Base-by-base conservation (phyloP, 2,113 vertebrate species). In the Crotalus helleri region DNA sequence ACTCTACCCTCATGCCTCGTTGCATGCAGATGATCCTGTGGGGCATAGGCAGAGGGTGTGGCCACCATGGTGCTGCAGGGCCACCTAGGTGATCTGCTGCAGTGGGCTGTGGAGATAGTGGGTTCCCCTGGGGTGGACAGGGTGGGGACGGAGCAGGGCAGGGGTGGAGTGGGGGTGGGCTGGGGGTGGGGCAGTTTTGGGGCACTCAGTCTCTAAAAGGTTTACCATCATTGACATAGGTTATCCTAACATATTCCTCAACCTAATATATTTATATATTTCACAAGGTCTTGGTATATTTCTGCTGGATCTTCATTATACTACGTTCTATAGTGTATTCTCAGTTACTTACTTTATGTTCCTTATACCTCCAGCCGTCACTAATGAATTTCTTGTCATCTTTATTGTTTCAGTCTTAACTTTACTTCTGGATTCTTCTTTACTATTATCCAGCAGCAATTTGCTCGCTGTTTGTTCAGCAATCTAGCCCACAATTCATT, bases 1-100 rank as follows among this genome's bases (percentile, higher is more conserved):
- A 49, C 46, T 49, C 46, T 1, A 6, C 46, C 6, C 46, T 49
- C 6, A 6, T 1, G 1, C 46, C 1, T 1, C 46, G 5, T 6
- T 49, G 46, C 46, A 5, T 6, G 5, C 46, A 49, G 5, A 49
- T 49, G 5, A 49, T 49, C 5, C 46, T 49, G 46, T 5, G 46
- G 46, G 46, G 46, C 5, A 1, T 5, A 6, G 46, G 46, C 46
- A 5, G 6, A 6, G 6, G 46, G 46, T 6, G 0, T 49, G 46
- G 46, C 46, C 5, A 49, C 46, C 46, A 49, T 49, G 46, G 46
- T 5, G 5, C 46, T 49, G 46, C 46, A 49, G 46, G 46, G 46
- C 5, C 5, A 1, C 6, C 46, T 49, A 5, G 46, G 46, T 49
- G 46, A 49, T 49, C 46, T 49, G 46, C 46, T 49, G 46, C 46